Evolutionary conservation across 2,113 vertebrate species (phyloP).

Genomic region (Alaudala cheleensis): DNA sequence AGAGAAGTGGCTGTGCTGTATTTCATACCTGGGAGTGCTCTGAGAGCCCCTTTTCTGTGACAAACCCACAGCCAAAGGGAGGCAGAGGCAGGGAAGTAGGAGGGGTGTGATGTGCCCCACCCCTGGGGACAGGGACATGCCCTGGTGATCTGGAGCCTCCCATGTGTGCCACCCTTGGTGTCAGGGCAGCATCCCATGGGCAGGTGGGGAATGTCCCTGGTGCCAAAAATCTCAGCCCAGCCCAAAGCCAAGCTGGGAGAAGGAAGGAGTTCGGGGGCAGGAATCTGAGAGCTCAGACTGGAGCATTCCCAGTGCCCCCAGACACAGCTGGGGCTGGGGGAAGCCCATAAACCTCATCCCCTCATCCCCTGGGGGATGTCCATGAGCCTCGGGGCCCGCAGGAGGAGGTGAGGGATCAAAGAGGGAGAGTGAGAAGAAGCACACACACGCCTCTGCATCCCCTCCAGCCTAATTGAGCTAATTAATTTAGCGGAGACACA

Average conservation of each 20-base stretch:
- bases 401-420: neutral
- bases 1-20: rapidly evolving
- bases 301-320: neutral
- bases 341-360: neutral
- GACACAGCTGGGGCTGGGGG: rapidly evolving
- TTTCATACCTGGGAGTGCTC: no score
- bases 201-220: neutral
- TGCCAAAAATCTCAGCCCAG: neutral
- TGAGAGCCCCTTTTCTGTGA: rapidly evolving
- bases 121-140: neutral
- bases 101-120: neutral
- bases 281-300: neutral
- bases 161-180: rapidly evolving
- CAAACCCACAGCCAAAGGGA: neutral
- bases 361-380: neutral
- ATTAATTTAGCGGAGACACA: conserved; percentile 50
- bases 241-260: neutral
- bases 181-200: rapidly evolving
- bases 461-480: conserved; percentile 34
- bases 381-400: neutral
- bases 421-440: neutral
- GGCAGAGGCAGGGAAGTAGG: neutral
- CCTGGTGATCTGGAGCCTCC: rapidly evolving
- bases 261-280: neutral
- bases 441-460: neutral